phyloP scores from a whole-genome alignment of 1,140 invertebrate genomes.

The Matsumurasca onukii region DNA sequence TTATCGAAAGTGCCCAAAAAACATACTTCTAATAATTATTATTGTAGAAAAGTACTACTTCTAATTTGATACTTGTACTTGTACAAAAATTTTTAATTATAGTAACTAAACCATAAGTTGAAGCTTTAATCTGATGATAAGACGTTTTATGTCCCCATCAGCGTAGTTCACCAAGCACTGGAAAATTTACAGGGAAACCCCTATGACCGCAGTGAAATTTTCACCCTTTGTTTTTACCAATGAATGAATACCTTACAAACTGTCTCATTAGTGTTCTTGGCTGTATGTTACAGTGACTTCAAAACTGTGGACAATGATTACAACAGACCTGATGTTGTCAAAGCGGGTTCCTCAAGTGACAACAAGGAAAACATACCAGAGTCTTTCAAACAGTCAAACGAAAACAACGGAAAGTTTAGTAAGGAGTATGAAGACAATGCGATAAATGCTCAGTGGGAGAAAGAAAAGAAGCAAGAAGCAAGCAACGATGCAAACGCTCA shows the following conservation, averaged over 20 bases:
- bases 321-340: slow-evolving; percentile 27
- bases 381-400: slow-evolving; percentile 14
- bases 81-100: no score
- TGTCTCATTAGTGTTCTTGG: neutral
- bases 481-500: slow-evolving; percentile 7
- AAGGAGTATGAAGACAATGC: slow-evolving; percentile 29
- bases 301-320: slow-evolving; percentile 29
- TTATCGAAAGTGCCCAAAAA: no score
- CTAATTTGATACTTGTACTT: no score
- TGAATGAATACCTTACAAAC: neutral
- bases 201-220: no score
- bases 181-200: neutral
- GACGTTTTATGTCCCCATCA: neutral
- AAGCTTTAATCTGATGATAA: neutral
- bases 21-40: no score
- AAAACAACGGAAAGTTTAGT: neutral
- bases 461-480: slow-evolving; percentile 32
- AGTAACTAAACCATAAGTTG: neutral
- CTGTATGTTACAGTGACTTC: slow-evolving; percentile 33
- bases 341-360: slow-evolving; percentile 30
- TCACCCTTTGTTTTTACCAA: neutral
- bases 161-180: neutral
- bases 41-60: no score
- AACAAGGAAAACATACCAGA: slow-evolving; percentile 30
- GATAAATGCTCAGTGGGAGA: slow-evolving; percentile 29